Evolutionary conservation across 1,140 invertebrate genomes (phyloP), one percentile per base, ranked within the genome.

Genomic region (Drosophila neocordata): DNA sequence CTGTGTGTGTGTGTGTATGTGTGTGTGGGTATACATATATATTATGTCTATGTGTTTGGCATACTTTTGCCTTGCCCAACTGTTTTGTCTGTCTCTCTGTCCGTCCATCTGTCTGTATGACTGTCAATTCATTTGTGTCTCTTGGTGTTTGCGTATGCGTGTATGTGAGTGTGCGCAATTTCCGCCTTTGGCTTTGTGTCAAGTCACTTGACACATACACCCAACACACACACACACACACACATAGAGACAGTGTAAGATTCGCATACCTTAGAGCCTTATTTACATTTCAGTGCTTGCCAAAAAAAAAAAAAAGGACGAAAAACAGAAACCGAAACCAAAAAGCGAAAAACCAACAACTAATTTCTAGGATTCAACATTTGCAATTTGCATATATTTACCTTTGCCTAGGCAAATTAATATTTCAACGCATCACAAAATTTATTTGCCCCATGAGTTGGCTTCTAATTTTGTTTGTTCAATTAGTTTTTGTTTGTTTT

Each of bases 381-480:
- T 73, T 68, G 37, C 72, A 63, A 73, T 59, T 73, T 73, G 71
- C 71, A 73, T 48, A 48, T 48, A 20, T 48, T 48, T 20, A 48
- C 41, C 41, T 20, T 48, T 48, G n/a, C 9, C 41, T 48, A 48
- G 41, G 41, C 41, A 48, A 48, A 48, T 48, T 48, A 70, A 52
- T 71, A 38, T 34, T 61, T 69, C 62, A 48, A 48, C 41, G 41
- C 41, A 48, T 48, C 41, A 48, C 15, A 48, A 48, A 48, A 48
- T 48, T 82, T 85, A 81, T 78, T 41, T 69, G 65, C 58, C 81
- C 63, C 82, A 57, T 37, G 73, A 73, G 77, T 59, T 60, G 41
- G 57, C 64, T 79, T 79, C 88, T 88, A 87, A 88, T 87, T 87
- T 83, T 73, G 72, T 84, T 69, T 48, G 83, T 88, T 87, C 83